Conservation (phyloP, 2,797 vertebrate species). For the Peromyscus eremicus region DNA sequence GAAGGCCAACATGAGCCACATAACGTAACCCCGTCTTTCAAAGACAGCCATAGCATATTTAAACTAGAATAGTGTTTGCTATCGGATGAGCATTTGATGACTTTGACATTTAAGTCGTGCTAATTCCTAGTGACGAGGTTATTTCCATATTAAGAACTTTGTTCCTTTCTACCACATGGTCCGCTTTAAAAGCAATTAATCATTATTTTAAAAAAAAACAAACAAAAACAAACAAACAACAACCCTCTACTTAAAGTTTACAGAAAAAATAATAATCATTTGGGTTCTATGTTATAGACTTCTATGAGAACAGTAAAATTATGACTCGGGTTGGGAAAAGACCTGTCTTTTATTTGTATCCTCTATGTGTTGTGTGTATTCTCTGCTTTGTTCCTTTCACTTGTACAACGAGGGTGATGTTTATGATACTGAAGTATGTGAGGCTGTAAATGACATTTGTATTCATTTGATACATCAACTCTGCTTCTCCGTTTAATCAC, state of each 20-base stretch:
- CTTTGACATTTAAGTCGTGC: not conserved
- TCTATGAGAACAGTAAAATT: slow-evolving; percentile 35
- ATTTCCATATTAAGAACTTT: slow-evolving; percentile 30
- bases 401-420: slow-evolving; percentile 40
- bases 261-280: slow-evolving; percentile 26
- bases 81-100: slow-evolving; percentile 29
- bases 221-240: not conserved
- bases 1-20: too few relatives aligned
- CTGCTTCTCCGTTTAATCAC: slow-evolving; percentile 45
- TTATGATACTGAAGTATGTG: slow-evolving; percentile 53
- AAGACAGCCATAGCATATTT: slow-evolving; percentile 1
- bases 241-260: not conserved
- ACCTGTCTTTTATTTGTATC: slow-evolving; percentile 37
- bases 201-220: not conserved
- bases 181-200: slow-evolving; percentile 55
- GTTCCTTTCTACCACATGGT: not conserved
- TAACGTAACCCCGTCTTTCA: not conserved
- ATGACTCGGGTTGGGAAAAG: not conserved
- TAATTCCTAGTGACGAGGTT: not conserved
- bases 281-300: not conserved
- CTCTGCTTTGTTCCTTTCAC: slow-evolving; percentile 61
- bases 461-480: slow-evolving; percentile 45
- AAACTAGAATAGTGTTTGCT: not conserved
- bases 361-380: not conserved
- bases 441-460: slow-evolving; percentile 61